Base-by-base conservation (phyloP, 2,888 invertebrate species). In the Cataglyphis cursor region DNA sequence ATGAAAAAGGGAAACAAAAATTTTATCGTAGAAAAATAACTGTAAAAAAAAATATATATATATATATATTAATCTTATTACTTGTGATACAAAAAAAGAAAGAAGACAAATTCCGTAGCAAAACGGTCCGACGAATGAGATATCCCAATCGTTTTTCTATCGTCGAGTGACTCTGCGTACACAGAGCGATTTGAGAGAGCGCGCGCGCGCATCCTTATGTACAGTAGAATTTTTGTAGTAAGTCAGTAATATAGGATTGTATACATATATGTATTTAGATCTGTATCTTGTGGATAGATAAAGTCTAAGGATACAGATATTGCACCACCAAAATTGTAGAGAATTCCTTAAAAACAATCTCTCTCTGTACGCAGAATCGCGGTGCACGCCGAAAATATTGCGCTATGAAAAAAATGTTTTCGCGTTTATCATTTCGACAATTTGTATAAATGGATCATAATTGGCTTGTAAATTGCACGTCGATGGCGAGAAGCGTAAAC, bases 21-120 rank as follows among this genome's bases (percentile, higher is more conserved):
- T 91, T 92, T 88, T 92, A 92, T 92, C 90, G 84, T 90, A 91
- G 88, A 89, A 44, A 80, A 88, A 80, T 86, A 90, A 92, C 28
- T 91, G 84, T 91, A 89, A 87, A 51, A 51, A 51, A 48, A 18
- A 41, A 41, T 2, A 28, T 28, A 28, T 28, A 35, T 35, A 35
- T 41, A 41, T 41, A 44, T 51, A 51, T 88, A 85, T 91, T 91
- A 87, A 89, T 88, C 82, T 51, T 51, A 91, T 90, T 93, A 90
- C 88, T 93, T 93, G 93, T 93, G 93, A 93, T 93, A 93, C 88
- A 83, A 89, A 75, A 51, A 64, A 62, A 48, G 64, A 48, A 57
- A 78, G 57, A 44, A 59, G 68, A 57, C 54, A 68, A 84, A 83
- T 85, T 86, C 92, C 82, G 80, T 78, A 74, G 78, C 76, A 41